Conservation (phyloP, 2,888 invertebrate genomes). For the Oxycera nigricornis region DNA sequence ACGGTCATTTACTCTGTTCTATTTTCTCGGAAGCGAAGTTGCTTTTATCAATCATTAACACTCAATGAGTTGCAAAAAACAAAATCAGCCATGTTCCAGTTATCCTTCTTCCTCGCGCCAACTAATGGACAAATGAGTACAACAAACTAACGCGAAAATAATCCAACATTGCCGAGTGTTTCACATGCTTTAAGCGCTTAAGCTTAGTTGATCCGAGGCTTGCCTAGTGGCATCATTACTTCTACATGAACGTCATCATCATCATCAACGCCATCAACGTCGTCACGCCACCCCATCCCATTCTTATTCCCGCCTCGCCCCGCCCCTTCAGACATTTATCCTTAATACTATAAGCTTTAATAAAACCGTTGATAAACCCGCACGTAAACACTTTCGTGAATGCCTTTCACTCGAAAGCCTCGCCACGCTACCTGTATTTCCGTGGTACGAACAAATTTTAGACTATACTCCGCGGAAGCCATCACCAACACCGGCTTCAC, state of each 20-base stretch:
- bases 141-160: too few species aligned
- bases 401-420: not conserved
- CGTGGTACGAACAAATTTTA: slow-evolving; percentile 3
- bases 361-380: slow-evolving; percentile 25
- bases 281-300: not conserved
- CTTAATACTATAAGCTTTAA: slow-evolving; percentile 22
- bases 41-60: too few species aligned
- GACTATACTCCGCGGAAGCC: not conserved
- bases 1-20: too few species aligned
- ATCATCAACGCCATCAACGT: not conserved
- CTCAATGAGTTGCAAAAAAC: too few species aligned
- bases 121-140: too few species aligned
- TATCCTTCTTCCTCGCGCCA: too few species aligned
- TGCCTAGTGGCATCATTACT: not conserved
- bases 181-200: not conserved
- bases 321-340: not conserved
- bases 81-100: too few species aligned
- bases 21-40: too few species aligned
- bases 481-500: not conserved
- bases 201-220: not conserved
- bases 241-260: not conserved
- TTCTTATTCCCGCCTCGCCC: too few species aligned
- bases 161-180: not conserved
- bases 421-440: not conserved
- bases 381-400: slow-evolving; percentile 27